phyloP scores from a whole-genome alignment of 2,797 vertebrate genomes.

The Menidia menidia region DNA sequence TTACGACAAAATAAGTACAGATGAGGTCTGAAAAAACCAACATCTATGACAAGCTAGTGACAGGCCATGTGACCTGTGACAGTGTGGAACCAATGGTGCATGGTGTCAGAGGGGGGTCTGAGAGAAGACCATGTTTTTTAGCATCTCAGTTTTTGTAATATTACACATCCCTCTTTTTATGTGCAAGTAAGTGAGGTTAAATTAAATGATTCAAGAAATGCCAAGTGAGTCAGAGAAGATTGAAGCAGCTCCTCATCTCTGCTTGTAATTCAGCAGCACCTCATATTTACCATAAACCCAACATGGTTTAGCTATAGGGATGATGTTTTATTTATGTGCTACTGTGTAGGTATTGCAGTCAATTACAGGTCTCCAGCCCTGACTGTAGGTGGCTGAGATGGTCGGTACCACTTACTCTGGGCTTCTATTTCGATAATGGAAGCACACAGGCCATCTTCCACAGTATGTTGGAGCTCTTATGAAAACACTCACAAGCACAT shows the following conservation, averaged over 20 bases:
- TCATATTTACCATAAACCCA: not conserved
- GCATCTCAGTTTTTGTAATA: not conserved
- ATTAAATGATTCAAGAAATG: not conserved
- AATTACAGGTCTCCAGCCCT: not conserved
- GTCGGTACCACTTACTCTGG: not conserved
- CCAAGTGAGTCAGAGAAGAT: not conserved
- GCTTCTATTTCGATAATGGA: conserved; percentile 4
- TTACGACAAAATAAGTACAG: too few relatives aligned
- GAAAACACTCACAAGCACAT: not conserved
- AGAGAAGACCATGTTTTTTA: not conserved
- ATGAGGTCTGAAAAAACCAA: too few relatives aligned
- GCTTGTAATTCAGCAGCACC: not conserved
- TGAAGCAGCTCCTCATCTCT: not conserved
- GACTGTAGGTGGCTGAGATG: not conserved
- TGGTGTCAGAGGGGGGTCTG: not conserved
- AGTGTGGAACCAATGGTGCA: too few relatives aligned
- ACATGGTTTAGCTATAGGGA: not conserved
- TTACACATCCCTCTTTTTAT: not conserved
- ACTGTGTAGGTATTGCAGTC: not conserved
- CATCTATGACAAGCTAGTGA: too few relatives aligned
- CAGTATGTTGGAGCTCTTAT: conserved; percentile 2
- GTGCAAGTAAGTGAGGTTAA: not conserved
- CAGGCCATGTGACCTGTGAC: too few relatives aligned
- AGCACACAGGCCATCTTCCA: conserved; percentile 12
- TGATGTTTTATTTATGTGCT: not conserved